A percentile compares a stretch with the other conserved stretches of the same genome.
Evolutionary conservation across 2,113 vertebrate genomes (phyloP).

Genomic region (Hoplias malabaricus): DNA sequence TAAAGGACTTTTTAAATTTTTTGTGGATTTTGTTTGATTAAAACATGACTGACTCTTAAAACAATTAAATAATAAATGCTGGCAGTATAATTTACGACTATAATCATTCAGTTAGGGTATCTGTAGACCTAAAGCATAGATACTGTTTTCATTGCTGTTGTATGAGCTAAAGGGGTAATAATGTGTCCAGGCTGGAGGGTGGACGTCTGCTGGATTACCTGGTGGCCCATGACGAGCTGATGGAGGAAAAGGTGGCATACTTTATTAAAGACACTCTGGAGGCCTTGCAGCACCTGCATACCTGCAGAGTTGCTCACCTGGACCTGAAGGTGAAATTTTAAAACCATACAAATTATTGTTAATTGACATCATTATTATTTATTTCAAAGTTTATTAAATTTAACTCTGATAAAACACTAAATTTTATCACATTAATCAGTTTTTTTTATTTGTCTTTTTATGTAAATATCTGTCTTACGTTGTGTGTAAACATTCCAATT

Average conservation of each 20-base stretch:
- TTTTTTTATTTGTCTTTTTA: background rate
- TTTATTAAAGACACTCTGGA: constrained; percentile 91
- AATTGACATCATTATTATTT: background rate
- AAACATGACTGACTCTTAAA: too few species aligned
- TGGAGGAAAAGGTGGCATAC: constrained; percentile 96
- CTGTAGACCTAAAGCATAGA: background rate
- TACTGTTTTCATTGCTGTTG: background rate
- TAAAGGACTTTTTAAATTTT: too few species aligned
- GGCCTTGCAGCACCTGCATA: constrained; percentile 94
- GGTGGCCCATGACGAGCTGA: constrained; percentile 92
- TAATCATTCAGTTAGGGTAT: background rate
- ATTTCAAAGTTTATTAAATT: too few species aligned
- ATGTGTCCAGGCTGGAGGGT: constrained; percentile 83
- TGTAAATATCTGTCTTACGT: too few species aligned
- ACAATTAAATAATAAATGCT: too few species aligned
- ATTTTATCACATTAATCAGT: background rate
- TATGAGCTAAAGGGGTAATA: background rate
- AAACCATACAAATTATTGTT: background rate
- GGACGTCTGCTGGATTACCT: constrained; percentile 92
- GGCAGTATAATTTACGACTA: too few species aligned
- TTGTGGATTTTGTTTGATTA: too few species aligned
- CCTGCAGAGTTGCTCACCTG: constrained; percentile 91
- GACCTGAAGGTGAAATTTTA: constrained; percentile 86
- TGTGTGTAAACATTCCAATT: too few species aligned
- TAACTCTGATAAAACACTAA: background rate